Percentiles rank a stretch among this genome's conserved stretches.
phyloP scores from a whole-genome alignment of 2,888 invertebrate genomes.

The Ecdyonurus torrentis region DNA sequence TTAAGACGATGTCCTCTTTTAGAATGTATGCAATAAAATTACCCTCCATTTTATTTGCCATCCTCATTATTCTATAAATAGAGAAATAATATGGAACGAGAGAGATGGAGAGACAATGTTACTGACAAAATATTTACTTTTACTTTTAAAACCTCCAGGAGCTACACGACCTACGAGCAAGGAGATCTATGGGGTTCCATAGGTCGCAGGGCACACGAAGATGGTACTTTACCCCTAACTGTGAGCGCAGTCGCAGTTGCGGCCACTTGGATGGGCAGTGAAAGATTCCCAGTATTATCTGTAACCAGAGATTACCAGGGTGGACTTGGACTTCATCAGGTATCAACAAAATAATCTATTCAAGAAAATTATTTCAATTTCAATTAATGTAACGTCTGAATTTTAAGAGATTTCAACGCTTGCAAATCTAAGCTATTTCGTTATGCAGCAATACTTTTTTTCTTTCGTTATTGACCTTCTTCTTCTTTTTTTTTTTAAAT shows the following conservation, averaged over 20 bases:
- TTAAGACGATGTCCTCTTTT: no score
- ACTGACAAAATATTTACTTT: background rate
- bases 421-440: no score
- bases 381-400: background rate
- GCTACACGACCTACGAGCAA: conserved; percentile 56
- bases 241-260: conserved; percentile 53
- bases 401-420: no score
- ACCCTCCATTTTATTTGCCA: no score
- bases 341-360: background rate
- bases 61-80: no score
- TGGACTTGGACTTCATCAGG: conserved; percentile 21
- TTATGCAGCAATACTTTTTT: no score
- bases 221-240: conserved; percentile 34
- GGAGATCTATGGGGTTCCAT: conserved; percentile 65
- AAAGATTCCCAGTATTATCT: conserved; percentile 57
- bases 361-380: background rate
- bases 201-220: conserved; percentile 45
- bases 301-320: conserved; percentile 48
- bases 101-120: background rate
- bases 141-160: conserved; percentile 26
- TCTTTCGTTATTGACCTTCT: no score
- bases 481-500: no score
- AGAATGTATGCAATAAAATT: no score
- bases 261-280: conserved; percentile 66
- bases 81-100: no score